Conservation (phyloP, 2,113 vertebrate species). For the Tupaia chinensis region DNA sequence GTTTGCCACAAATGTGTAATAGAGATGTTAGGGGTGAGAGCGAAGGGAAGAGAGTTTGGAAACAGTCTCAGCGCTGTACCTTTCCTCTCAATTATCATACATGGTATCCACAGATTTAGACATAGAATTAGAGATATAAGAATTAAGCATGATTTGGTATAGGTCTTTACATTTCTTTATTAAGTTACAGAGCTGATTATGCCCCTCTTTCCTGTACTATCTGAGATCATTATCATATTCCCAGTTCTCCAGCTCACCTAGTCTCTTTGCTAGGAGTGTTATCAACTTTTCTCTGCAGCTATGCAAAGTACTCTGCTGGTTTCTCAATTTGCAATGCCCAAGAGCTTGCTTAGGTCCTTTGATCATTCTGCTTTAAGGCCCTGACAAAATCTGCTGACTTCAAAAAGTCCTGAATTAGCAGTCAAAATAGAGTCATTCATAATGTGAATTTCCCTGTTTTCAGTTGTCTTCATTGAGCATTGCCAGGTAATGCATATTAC, state of each 20-base stretch:
- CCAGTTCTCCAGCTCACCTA: background rate
- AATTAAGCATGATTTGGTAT: background rate
- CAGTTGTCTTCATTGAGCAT: background rate
- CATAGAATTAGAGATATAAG: background rate
- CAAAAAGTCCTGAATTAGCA: conserved; percentile 1
- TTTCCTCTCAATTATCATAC: background rate
- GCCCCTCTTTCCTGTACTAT: background rate
- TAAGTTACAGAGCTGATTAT: background rate
- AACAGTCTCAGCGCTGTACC: background rate
- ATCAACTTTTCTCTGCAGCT: conserved; percentile 21
- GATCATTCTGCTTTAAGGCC: conserved; percentile 29
- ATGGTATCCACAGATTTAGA: background rate
- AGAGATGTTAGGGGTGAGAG: background rate
- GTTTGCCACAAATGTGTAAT: background rate
- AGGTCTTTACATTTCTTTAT: conserved; percentile 7
- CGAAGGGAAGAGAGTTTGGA: background rate
- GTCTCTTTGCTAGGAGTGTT: background rate
- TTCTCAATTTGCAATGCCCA: conserved; percentile 45
- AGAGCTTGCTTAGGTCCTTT: conserved; percentile 27
- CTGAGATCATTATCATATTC: background rate
- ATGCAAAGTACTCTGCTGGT: background rate
- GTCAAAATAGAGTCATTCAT: background rate
- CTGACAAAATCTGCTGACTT: conserved; percentile 39
- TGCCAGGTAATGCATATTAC: background rate
- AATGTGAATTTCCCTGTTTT: conserved; percentile 42